Percentiles rank a stretch among this genome's conserved stretches.
These are phyloP conservation scores for Tridacna gigas DNA, from an alignment of 2,888 invertebrate genomes.

Conservation along the genomic window DNA sequence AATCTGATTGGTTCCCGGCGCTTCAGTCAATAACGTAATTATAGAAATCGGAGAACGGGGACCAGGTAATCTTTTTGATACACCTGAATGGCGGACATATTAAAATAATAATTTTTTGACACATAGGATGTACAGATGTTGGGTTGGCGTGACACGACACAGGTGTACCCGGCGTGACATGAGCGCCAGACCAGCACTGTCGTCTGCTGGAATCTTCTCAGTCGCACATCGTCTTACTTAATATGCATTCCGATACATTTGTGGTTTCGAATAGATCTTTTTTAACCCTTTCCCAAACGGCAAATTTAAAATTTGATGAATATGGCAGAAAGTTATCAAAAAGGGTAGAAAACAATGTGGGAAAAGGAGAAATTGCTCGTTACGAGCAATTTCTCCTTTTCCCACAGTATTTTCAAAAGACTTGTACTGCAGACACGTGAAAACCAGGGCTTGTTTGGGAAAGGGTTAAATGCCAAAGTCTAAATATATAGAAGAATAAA, in stretches of 20 bases:
- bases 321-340: no score
- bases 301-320: no score
- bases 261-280: no score
- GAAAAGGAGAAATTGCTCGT: no score
- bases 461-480: not conserved
- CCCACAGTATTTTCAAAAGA: no score
- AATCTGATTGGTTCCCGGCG: not conserved
- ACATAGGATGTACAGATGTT: slow-evolving; percentile 52
- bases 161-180: slow-evolving; percentile 19
- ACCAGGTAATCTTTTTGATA: not conserved
- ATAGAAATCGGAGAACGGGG: not conserved
- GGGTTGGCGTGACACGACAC: slow-evolving; percentile 35
- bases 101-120: slow-evolving; percentile 61
- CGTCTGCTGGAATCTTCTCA: slow-evolving; percentile 5
- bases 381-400: no score
- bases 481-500: no score
- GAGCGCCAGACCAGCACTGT: not conserved
- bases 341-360: no score
- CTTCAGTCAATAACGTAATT: not conserved
- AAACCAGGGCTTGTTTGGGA: not conserved
- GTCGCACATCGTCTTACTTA: not conserved
- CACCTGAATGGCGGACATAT: slow-evolving; percentile 39
- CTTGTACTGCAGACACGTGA: not conserved
- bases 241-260: no score
- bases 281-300: no score